Conservation (phyloP, 2,888 invertebrate species). For the Tetramorium bicarinatum region DNA sequence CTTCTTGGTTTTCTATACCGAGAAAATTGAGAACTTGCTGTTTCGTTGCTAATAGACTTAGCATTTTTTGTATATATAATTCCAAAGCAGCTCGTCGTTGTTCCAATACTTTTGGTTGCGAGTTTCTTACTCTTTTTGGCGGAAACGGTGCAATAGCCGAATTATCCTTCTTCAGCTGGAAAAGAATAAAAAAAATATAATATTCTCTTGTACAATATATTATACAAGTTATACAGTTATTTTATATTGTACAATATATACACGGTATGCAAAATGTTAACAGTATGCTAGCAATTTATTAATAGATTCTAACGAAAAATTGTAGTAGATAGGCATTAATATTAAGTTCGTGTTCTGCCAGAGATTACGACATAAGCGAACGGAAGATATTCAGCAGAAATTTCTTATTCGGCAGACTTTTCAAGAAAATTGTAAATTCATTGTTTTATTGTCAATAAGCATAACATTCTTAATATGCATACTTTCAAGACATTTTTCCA, state of each 20-base stretch:
- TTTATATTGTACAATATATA: no score
- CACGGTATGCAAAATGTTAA: not conserved
- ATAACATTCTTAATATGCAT: not conserved
- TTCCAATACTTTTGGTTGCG: constrained; percentile 88
- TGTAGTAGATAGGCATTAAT: not conserved
- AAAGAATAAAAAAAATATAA: not conserved
- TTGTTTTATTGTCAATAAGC: not conserved
- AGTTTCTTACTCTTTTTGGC: constrained; percentile 88
- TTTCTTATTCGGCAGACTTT: not conserved
- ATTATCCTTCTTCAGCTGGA: constrained; percentile 87
- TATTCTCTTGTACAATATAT: not conserved
- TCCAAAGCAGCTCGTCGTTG: constrained; percentile 87
- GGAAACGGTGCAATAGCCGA: constrained; percentile 88
- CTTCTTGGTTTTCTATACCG: constrained; percentile 82
- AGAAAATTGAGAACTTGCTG: constrained; percentile 86
- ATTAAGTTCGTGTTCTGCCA: not conserved
- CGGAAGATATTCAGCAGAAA: not conserved
- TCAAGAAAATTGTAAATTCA: not conserved
- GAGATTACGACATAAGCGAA: not conserved
- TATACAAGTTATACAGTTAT: no score
- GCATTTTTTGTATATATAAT: constrained; percentile 87
- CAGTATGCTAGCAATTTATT: not conserved
- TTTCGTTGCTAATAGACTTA: constrained; percentile 85
- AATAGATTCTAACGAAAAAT: not conserved
- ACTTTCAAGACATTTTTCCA: not conserved